A percentile compares a stretch with the other conserved stretches of the same genome.
phyloP scores from a whole-genome alignment of 2,888 invertebrate genomes.

The Nemurella pictetii region DNA sequence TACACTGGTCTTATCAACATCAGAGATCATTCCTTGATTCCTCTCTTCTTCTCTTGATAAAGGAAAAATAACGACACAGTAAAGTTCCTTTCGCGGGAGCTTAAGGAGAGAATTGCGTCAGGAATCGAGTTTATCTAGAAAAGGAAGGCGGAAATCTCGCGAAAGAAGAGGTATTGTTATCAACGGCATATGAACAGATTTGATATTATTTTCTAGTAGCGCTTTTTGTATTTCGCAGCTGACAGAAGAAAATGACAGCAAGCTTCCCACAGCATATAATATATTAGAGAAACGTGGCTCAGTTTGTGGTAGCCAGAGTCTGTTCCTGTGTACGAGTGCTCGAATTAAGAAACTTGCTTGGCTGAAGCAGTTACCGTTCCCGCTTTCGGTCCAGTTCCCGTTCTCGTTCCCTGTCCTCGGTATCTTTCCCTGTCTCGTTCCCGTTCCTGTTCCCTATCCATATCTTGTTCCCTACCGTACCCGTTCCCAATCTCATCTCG shows the following conservation, averaged over 20 bases:
- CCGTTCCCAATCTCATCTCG: too few relatives aligned
- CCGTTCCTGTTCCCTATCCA: too few relatives aligned
- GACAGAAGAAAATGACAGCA: slow-evolving; percentile 22
- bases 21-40: neutral
- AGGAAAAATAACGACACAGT: neutral
- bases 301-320: neutral
- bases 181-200: slow-evolving; percentile 22
- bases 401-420: too few relatives aligned
- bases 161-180: slow-evolving; percentile 6
- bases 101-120: neutral
- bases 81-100: neutral
- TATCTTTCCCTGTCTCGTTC: too few relatives aligned
- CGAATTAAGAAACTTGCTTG: slow-evolving; percentile 22
- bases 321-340: neutral
- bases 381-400: neutral
- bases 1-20: neutral
- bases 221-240: slow-evolving; percentile 1
- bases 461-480: too few relatives aligned
- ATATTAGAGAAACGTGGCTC: neutral
- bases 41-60: neutral
- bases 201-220: slow-evolving; percentile 6
- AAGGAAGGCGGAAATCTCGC: neutral
- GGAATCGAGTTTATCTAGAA: slow-evolving; percentile 13
- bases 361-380: neutral
- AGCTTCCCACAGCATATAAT: neutral